These are phyloP conservation scores for Phoxinus dragarum DNA, from an alignment of 2,797 vertebrate genomes.

Conservation along the genomic window DNA sequence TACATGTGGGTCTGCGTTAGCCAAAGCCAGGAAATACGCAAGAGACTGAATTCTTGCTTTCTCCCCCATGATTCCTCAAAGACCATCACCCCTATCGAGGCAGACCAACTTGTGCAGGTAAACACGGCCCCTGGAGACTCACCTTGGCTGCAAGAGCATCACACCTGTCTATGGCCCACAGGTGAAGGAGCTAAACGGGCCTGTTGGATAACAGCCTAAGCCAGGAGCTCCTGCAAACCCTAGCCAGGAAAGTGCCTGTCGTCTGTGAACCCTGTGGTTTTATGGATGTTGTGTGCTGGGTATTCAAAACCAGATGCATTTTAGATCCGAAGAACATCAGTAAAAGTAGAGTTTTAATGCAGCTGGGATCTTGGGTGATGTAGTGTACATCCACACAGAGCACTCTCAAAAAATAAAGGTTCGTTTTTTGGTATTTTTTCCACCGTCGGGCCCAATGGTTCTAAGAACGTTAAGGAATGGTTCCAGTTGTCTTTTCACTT, in stretches of 20 bases:
- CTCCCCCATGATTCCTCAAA: constrained; percentile 61
- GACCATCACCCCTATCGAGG: constrained; percentile 72
- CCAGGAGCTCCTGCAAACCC: constrained; percentile 16
- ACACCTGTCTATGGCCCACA: constrained; percentile 76
- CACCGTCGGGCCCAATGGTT: not conserved
- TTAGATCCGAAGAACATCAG: constrained; percentile 27
- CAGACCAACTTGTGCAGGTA: constrained; percentile 58
- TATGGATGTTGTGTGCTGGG: constrained; percentile 30
- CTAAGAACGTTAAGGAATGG: not conserved
- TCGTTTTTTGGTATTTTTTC: not conserved
- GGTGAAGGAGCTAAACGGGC: constrained; percentile 64
- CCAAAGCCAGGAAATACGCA: constrained; percentile 71
- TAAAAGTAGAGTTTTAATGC: constrained; percentile 18
- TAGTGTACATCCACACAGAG: not conserved
- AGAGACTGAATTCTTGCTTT: constrained; percentile 69
- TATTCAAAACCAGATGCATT: constrained; percentile 34
- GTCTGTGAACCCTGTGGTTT: constrained; percentile 35
- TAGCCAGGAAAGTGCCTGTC: constrained; percentile 22
- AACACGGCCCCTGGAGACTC: constrained; percentile 56
- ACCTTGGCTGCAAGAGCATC: constrained; percentile 62
- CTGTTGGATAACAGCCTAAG: constrained; percentile 6
- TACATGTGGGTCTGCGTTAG: constrained; percentile 72
- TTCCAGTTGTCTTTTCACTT: not conserved
- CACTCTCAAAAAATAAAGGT: not conserved
- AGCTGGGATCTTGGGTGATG: constrained; percentile 18